Conservation (phyloP, 2,113 vertebrate genomes). For the Axis porcinus region DNA sequence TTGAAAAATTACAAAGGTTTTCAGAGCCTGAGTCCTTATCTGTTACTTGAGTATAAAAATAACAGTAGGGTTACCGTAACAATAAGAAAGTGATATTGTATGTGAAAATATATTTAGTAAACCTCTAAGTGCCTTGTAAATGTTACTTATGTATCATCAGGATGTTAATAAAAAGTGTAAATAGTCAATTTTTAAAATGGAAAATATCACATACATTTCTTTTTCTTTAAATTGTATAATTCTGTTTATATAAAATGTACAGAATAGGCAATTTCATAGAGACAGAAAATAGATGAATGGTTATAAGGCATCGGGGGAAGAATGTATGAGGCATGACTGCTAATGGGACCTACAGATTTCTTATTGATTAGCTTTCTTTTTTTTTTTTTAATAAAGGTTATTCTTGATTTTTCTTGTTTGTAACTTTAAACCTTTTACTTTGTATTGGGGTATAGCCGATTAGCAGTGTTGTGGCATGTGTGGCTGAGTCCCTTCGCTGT, state of each 20-base stretch:
- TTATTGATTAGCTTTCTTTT: background rate
- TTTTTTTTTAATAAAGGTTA: background rate
- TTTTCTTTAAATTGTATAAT: background rate
- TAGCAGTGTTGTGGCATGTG: background rate
- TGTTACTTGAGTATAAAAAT: background rate
- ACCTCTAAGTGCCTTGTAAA: background rate
- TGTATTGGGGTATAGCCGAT: background rate
- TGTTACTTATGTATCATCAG: background rate
- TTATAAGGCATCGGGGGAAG: background rate
- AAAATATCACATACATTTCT: background rate
- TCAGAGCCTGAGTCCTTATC: background rate
- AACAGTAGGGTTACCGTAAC: background rate
- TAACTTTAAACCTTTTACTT: background rate
- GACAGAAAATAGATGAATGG: background rate
- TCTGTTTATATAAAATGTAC: background rate
- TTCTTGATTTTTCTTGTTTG: background rate
- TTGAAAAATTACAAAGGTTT: background rate
- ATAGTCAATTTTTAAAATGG: background rate
- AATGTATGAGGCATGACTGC: background rate
- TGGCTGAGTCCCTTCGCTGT: background rate
- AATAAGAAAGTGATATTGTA: background rate
- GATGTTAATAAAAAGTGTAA: background rate
- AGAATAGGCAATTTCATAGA: background rate
- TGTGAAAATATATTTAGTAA: background rate
- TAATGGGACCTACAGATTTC: background rate